A percentile compares a stretch with the other conserved stretches of the same genome.
These are phyloP conservation scores for Luffia ferchaultella DNA, from an alignment of 2,888 invertebrate species.

Conservation along the genomic window DNA sequence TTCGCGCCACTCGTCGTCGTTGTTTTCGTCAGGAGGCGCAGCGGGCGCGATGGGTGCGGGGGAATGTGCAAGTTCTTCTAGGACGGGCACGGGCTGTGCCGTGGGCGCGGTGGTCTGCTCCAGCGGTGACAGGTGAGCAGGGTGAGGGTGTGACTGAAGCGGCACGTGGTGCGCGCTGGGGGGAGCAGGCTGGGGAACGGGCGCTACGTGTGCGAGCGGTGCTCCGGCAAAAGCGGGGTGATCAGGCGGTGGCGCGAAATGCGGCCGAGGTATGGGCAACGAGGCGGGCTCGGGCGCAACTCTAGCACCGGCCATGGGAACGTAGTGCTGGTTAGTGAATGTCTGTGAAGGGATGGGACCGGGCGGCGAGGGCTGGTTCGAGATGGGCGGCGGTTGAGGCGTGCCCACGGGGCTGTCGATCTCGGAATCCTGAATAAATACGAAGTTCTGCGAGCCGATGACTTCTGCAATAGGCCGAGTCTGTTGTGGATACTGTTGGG, in stretches of 20 bases:
- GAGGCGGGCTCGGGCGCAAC: conserved; percentile 57
- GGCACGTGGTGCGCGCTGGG: conserved; percentile 64
- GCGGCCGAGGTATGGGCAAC: conserved; percentile 64
- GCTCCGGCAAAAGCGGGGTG: conserved; percentile 58
- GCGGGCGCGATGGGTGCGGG: conserved; percentile 17
- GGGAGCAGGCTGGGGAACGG: conserved; percentile 34
- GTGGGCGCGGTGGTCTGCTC: conserved; percentile 4
- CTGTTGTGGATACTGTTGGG: conserved; percentile 64
- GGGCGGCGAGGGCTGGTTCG: conserved; percentile 47
- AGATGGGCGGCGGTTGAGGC: conserved; percentile 47
- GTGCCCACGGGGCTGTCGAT: conserved; percentile 76
- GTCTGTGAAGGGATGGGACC: conserved; percentile 79
- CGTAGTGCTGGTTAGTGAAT: conserved; percentile 85
- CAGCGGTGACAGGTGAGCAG: conserved; percentile 1
- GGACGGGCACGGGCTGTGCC: conserved; percentile 14
- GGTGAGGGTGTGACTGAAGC: conserved; percentile 43
- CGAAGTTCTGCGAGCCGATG: conserved; percentile 79
- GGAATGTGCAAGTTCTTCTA: conserved; percentile 2
- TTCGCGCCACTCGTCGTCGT: conserved; percentile 28
- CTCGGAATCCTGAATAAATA: conserved; percentile 90
- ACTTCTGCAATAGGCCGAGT: conserved; percentile 77
- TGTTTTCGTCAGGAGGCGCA: conserved; percentile 18
- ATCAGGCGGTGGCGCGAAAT: conserved; percentile 60
- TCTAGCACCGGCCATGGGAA: conserved; percentile 50
- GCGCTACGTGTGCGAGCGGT: conserved; percentile 23